Percentiles rank a stretch among this genome's conserved stretches.
Conservation (phyloP, 2,888 invertebrate genomes). For the Lepidochrysops patricia region DNA sequence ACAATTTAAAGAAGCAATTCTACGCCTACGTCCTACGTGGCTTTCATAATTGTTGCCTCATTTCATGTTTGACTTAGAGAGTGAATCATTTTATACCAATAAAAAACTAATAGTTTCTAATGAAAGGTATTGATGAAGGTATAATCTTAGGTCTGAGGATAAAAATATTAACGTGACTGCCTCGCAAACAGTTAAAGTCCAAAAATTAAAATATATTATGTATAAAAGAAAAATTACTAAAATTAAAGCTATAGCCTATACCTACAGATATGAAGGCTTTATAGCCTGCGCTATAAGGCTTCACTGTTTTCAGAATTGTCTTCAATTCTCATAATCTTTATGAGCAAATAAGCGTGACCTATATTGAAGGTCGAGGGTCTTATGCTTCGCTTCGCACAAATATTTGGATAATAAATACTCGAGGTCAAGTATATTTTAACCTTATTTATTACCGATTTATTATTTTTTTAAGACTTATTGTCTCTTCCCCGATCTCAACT, state of each 20-base stretch:
- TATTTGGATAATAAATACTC: conserved; percentile 6
- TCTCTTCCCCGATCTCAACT: background rate
- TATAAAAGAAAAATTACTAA: no score
- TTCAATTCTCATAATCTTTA: background rate
- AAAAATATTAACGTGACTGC: background rate
- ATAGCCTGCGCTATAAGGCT: background rate
- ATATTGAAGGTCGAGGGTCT: background rate
- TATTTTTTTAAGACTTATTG: background rate
- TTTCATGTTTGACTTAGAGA: background rate
- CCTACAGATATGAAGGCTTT: no score
- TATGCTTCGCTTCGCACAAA: background rate
- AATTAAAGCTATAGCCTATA: no score
- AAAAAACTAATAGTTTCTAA: background rate
- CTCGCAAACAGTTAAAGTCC: background rate
- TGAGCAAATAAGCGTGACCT: background rate
- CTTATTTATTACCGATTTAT: background rate
- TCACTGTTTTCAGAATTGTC: background rate
- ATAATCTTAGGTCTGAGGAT: background rate
- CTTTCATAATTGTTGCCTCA: background rate
- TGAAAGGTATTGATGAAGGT: background rate
- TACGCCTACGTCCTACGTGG: background rate
- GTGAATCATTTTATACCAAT: background rate
- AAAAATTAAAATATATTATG: no score
- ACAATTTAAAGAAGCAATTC: background rate
- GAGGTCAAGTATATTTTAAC: conserved; percentile 5